A percentile compares a stretch with the other conserved stretches of the same genome.
Conservation (phyloP, 2,113 vertebrate species). For the Xiphophorus hellerii region DNA sequence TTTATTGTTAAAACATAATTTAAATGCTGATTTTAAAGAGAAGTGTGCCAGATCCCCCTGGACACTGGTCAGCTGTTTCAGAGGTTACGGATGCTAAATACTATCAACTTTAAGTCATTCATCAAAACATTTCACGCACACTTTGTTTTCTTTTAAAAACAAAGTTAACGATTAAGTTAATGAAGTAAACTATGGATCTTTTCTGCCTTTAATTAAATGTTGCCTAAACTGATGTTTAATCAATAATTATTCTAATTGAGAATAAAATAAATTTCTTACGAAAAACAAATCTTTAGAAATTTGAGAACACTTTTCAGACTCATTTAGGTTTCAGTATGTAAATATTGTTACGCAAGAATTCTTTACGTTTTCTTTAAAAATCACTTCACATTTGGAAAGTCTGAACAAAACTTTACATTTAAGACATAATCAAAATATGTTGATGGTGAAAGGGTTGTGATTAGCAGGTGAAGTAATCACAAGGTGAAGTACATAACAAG, state of each 20-base stretch:
- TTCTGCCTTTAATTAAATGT: neutral
- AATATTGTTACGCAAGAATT: neutral
- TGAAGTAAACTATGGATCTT: neutral
- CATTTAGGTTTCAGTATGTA: neutral
- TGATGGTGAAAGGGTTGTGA: neutral
- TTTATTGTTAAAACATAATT: neutral
- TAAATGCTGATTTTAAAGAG: conserved; percentile 5
- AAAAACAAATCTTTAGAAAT: neutral
- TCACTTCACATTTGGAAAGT: too few relatives aligned
- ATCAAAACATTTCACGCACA: neutral
- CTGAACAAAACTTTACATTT: too few relatives aligned
- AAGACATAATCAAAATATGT: neutral
- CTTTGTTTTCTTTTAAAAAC: neutral
- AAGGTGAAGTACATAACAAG: too few relatives aligned
- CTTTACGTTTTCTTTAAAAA: neutral
- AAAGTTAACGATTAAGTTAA: neutral
- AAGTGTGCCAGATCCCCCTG: conserved; percentile 36
- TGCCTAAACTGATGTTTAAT: neutral
- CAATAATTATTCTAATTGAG: neutral
- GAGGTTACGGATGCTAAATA: conserved; percentile 6
- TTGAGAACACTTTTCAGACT: neutral
- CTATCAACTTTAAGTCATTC: neutral
- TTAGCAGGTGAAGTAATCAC: neutral
- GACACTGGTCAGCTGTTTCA: neutral
- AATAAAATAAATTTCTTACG: neutral